Percentiles rank a stretch among this genome's conserved stretches.
These are phyloP conservation scores for Puffinus mauretanicus DNA, from an alignment of 2,113 vertebrate species.

Conservation along the genomic window DNA sequence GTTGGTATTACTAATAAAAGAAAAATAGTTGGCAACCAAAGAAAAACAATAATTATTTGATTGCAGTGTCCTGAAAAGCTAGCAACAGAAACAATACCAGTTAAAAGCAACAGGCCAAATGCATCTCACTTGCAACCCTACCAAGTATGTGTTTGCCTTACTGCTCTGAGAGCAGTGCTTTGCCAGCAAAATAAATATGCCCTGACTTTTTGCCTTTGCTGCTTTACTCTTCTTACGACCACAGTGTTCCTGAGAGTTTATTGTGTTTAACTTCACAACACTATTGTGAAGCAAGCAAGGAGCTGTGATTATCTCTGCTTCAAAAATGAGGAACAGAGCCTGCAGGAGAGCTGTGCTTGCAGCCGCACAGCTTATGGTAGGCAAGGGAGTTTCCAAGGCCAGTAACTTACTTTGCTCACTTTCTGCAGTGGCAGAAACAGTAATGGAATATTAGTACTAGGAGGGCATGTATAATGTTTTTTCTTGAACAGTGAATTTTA, in stretches of 20 bases:
- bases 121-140: neutral
- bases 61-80: constrained; percentile 12
- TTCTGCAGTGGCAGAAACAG: neutral
- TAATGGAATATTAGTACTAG: neutral
- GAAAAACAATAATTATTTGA: constrained; percentile 60
- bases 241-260: neutral
- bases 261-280: neutral
- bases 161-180: neutral
- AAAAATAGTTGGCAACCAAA: constrained; percentile 43
- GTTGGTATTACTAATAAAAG: constrained; percentile 54
- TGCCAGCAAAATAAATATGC: neutral
- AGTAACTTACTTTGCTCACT: neutral
- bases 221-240: neutral
- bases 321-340: neutral
- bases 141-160: neutral
- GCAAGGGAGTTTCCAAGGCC: neutral
- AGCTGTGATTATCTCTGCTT: neutral
- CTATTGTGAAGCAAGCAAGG: neutral
- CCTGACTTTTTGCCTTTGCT: neutral
- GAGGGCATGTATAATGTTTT: neutral
- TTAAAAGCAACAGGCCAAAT: neutral
- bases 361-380: neutral
- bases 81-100: constrained; percentile 27
- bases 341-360: neutral
- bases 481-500: neutral